phyloP scores from a whole-genome alignment of 2,113 vertebrate genomes.

The Vanacampus margaritifer region DNA sequence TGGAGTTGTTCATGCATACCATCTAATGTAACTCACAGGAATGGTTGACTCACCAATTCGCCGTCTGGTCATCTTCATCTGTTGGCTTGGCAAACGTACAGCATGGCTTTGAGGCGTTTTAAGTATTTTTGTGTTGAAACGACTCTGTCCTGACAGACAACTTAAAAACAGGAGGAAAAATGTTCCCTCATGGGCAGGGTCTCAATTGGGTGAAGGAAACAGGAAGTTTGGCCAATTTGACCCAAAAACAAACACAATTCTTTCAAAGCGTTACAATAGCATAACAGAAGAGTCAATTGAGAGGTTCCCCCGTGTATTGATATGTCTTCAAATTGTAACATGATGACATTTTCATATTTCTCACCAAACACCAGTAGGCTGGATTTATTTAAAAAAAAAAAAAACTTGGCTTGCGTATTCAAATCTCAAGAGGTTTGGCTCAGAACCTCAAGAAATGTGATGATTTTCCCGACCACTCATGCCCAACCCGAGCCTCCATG shows the following conservation, averaged over 20 bases:
- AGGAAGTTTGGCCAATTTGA: not conserved
- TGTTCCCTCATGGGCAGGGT: not conserved
- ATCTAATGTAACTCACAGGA: no score
- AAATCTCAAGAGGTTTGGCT: not conserved
- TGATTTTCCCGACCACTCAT: not conserved
- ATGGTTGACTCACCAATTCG: no score
- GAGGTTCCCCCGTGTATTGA: not conserved
- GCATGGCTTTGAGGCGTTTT: no score
- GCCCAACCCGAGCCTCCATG: not conserved
- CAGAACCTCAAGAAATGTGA: not conserved
- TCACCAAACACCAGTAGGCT: not conserved
- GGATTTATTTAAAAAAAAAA: not conserved
- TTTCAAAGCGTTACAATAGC: not conserved
- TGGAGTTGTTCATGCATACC: no score
- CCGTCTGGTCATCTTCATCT: no score
- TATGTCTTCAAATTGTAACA: not conserved
- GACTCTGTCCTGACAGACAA: no score
- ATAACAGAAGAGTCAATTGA: not conserved
- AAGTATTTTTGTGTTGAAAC: no score
- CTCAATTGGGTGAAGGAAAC: not conserved
- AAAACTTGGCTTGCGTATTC: not conserved
- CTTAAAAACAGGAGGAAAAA: no score
- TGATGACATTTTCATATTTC: not conserved
- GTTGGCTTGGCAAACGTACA: no score
- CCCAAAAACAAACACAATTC: not conserved